Base-by-base conservation (phyloP, 2,888 invertebrate species). In the Caradrina clavipalpis region DNA sequence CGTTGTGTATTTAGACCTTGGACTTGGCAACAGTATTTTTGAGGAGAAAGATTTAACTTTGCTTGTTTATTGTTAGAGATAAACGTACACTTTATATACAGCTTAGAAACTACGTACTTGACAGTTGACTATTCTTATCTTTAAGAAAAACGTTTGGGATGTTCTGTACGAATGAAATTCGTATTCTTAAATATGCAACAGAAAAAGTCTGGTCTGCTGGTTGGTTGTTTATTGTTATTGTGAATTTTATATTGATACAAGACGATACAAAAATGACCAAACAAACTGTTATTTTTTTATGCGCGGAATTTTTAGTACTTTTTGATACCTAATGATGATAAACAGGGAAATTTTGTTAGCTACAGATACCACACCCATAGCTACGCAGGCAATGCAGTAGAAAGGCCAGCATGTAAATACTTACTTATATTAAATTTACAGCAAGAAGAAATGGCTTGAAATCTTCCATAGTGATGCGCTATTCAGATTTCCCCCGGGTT, bases 401-500 rank as follows among this genome's bases (percentile, higher is more conserved):
- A 51, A 62, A 66, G 54, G 62, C 66, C 60, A 69, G 60, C 67
- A 79, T 65, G 68, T 77, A 76, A 77, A 79, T 80, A 71, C 61
- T 67, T 66, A 69, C 59, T 69, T 69, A 61, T 71, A 82, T 82
- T 58, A 75, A 78, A 78, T 80, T 81, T 78, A 84, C 69, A 81
- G 71, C 62, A 61, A 75, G 68, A 80, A 80, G 73, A 81, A 80
- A 84, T 81, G 78, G 59, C 79, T 74, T 84, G 80, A 81, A 81
- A 79, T 85, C 75, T 81, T 86, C 73, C 64, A 81, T 85, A 84
- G 82, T 83, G 80, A 84, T 81, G 79, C 79, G 71, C 77, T 73
- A 80, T 82, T 82, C 79, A 86, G 86, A 91, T 90, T 91, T 90
- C 90, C 89, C 88, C 15, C 5, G 88, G 78, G 90, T 76, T 73